These are phyloP conservation scores for Tridacna crocea DNA, from an alignment of 2,888 invertebrate species.

Conservation along the genomic window DNA sequence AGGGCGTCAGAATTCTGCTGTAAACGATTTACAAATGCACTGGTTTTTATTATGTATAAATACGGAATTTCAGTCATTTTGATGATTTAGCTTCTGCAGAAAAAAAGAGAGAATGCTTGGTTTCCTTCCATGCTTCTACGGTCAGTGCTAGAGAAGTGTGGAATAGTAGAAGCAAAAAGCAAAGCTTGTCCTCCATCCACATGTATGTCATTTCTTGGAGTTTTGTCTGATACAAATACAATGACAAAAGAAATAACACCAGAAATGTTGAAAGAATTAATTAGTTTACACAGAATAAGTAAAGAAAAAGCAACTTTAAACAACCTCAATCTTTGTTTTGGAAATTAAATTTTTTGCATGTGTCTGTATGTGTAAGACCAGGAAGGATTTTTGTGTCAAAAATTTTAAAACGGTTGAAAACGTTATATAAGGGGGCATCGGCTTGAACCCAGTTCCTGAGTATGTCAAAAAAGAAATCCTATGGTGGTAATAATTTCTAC, in stretches of 20 bases:
- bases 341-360: neutral
- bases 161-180: neutral
- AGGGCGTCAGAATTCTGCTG: too few species aligned
- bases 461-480: neutral
- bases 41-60: neutral
- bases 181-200: too few species aligned
- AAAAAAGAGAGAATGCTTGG: neutral
- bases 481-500: neutral
- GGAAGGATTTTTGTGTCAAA: neutral
- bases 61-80: neutral
- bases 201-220: neutral
- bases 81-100: conserved; percentile 16
- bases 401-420: neutral
- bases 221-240: neutral
- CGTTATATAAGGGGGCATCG: neutral
- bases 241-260: neutral
- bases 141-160: neutral
- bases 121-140: neutral
- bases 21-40: too few species aligned
- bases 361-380: neutral
- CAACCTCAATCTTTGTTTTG: neutral
- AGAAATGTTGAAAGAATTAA: neutral
- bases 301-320: neutral
- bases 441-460: neutral
- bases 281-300: neutral